Evolutionary conservation across 2,113 vertebrate genomes (phyloP), one percentile per base, ranked within the genome.

Genomic region (Salminus brasiliensis): DNA sequence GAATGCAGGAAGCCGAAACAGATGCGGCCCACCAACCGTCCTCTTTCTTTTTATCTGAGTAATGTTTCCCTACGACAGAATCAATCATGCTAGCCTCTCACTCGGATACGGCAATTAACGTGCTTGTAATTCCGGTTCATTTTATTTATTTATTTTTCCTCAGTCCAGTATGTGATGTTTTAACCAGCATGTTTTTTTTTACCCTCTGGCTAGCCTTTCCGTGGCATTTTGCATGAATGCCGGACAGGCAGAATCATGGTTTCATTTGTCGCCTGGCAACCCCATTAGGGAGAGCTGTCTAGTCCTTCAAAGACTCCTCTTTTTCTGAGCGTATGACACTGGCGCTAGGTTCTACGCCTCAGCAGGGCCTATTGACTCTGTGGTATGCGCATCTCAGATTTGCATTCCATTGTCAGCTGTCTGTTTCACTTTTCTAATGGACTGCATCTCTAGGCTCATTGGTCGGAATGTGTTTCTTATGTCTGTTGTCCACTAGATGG

Each of bases 191-290:
- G 39, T 74, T 6, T 71, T 29, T 73, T 57, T 74, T 32, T 30
- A 1, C n/a, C 9, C 12, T 68, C 12, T 8, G 0, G 41, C 43
- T 30, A 27, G 45, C 47, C 34, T 57, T 76, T 62, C 60, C 27
- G 34, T 63, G 34, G 59, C 39, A 69, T 70, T 65, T n/a, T 36
- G 60, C 67, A 43, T 41, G 18, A 76, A 52, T 8, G 55, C 30
- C 34, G n/a, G 15, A 49, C 47, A 18, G 23, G 43, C 52, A 47
- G 8, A 60, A 57, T 71, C 57, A 62, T 62, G 34, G 57, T 65
- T 60, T 72, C n/a, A 27, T 60, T 47, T 63, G 76, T 79, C 43
- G 43, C 68, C 36, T 79, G 76, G 76, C 76, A 81, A 81, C 67
- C 67, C 47, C 13, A 47, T 76, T 52, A 30, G 25, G 63, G 41